A percentile compares a stretch with the other conserved stretches of the same genome.
Evolutionary conservation across 2,113 vertebrate genomes (phyloP).

Genomic region (Gadus macrocephalus): DNA sequence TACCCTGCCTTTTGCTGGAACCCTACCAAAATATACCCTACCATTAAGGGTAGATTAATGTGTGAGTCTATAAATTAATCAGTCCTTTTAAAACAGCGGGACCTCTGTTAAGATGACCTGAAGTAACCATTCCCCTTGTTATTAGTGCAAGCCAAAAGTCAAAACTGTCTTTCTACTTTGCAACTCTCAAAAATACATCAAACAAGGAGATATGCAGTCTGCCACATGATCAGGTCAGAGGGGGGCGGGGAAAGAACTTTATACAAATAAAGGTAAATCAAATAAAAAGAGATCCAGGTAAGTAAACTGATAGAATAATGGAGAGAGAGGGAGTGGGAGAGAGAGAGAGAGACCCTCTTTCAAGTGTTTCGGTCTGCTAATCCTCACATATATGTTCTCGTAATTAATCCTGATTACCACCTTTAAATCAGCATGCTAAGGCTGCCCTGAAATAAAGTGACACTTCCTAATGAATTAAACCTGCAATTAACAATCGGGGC

Average conservation of each 20-base stretch:
- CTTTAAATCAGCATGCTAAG: constrained; percentile 70
- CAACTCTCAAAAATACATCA: too few species aligned
- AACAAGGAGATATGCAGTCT: not conserved
- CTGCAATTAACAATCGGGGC: constrained; percentile 59
- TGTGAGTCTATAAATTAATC: too few species aligned
- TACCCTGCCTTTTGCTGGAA: too few species aligned
- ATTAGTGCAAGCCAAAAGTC: too few species aligned
- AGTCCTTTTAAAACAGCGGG: too few species aligned
- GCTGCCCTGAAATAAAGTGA: constrained; percentile 69
- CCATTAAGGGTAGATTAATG: too few species aligned
- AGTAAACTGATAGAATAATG: not conserved
- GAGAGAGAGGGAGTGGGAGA: not conserved
- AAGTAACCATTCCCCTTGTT: too few species aligned
- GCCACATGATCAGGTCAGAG: not conserved
- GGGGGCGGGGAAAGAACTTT: not conserved
- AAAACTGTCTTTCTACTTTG: too few species aligned
- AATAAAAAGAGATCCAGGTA: constrained; percentile 1
- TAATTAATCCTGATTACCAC: constrained; percentile 77
- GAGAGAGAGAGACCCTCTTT: constrained; percentile 17
- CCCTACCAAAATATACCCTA: too few species aligned
- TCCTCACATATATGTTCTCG: constrained; percentile 73
- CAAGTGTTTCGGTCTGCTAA: constrained; percentile 61
- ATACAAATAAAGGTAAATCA: not conserved
- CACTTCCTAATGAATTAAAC: constrained; percentile 75
- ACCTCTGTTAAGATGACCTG: too few species aligned